phyloP scores from a whole-genome alignment of 2,888 invertebrate genomes.

The Ophraella communa region DNA sequence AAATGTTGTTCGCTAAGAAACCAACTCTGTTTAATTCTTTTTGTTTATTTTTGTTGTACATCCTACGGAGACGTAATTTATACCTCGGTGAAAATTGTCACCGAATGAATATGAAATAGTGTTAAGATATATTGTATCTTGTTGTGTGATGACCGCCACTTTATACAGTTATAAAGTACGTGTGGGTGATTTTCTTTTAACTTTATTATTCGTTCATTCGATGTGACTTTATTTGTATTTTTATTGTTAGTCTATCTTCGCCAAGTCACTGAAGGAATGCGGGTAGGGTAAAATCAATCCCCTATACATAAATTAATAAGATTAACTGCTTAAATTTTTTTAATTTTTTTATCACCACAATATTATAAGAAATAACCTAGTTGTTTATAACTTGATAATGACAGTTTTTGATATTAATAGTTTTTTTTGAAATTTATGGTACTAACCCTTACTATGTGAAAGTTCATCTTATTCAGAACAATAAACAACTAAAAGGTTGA shows the following conservation, averaged over 20 bases:
- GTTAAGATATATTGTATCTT: slow-evolving; percentile 7
- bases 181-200: slow-evolving; percentile 14
- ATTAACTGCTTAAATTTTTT: too few relatives aligned
- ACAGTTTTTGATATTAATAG: too few relatives aligned
- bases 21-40: background rate
- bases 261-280: background rate
- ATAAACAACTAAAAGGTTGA: too few relatives aligned
- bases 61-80: background rate
- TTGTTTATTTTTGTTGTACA: background rate
- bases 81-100: slow-evolving; percentile 4
- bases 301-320: too few relatives aligned
- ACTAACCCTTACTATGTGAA: too few relatives aligned
- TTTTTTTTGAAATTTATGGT: too few relatives aligned
- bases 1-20: background rate
- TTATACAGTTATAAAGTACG: slow-evolving; percentile 3
- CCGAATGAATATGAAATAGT: slow-evolving; percentile 13
- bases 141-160: background rate
- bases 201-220: slow-evolving; percentile 1
- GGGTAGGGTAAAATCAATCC: background rate
- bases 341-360: too few relatives aligned
- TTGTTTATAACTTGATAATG: too few relatives aligned
- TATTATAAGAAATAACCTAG: too few relatives aligned
- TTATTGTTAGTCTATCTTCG: background rate
- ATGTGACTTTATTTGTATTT: background rate
- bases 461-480: too few relatives aligned